phyloP scores from a whole-genome alignment of 2,888 invertebrate species.

The Nymphalis c-album region DNA sequence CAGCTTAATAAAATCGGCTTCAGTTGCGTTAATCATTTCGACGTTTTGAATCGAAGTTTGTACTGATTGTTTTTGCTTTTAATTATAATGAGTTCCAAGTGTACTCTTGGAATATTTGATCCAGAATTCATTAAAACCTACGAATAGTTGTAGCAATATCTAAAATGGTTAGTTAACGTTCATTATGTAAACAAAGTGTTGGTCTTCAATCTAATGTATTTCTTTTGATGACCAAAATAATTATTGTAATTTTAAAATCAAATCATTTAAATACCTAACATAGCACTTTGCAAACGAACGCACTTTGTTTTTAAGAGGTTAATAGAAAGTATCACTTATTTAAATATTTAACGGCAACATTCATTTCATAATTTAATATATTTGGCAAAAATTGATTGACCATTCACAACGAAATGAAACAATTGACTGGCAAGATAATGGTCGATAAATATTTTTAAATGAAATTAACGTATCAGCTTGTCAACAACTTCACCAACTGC shows the following conservation, averaged over 20 bases:
- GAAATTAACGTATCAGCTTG: slow-evolving; percentile 30
- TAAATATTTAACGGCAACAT: no score
- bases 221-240: slow-evolving; percentile 6
- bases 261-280: no score
- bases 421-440: slow-evolving; percentile 57
- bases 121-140: slow-evolving; percentile 39
- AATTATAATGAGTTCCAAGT: slow-evolving; percentile 27
- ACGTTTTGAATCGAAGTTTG: slow-evolving; percentile 40
- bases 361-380: no score
- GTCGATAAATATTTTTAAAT: slow-evolving; percentile 61
- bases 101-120: slow-evolving; percentile 35
- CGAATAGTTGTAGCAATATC: slow-evolving; percentile 32
- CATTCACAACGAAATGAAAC: slow-evolving; percentile 51
- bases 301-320: no score
- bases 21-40: no score
- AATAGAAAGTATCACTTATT: no score
- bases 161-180: slow-evolving; percentile 15
- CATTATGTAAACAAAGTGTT: slow-evolving; percentile 12
- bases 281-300: no score
- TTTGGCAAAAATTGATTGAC: slow-evolving; percentile 38
- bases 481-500: no score
- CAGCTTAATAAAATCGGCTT: slow-evolving; percentile 52
- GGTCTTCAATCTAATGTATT: slow-evolving; percentile 13
- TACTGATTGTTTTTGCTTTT: slow-evolving; percentile 31
- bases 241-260: not conserved